Base-by-base conservation (phyloP, 1,140 invertebrate genomes). In the Drosophila insularis region DNA sequence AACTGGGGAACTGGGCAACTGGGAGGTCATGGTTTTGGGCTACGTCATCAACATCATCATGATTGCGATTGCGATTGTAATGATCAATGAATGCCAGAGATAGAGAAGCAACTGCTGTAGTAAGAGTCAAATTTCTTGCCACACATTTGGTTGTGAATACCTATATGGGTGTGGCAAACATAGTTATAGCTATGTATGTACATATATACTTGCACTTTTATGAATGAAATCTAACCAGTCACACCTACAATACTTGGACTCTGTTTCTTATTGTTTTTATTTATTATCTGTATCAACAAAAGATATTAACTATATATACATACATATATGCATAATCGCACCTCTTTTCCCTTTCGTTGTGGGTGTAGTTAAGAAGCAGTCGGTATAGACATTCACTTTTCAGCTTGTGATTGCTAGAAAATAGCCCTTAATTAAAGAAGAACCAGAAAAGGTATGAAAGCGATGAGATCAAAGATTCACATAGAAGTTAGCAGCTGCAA, bases 201-300 rank as follows among this genome's bases (percentile, higher is more conserved):
- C n/a, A 5, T 6, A 27, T 27, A 5, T 31, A 50, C 71, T 50
- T 50, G 43, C 43, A 50, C 7, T 50, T 63, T 87, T 71, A 86
- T 86, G 81, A 86, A 86, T 86, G 81, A 86, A 86, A 87, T 87
- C 78, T 69, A 54, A 39, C 40, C 73, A 78, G 79, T 78, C 81
- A 68, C 81, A 81, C 82, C 71, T 77, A 75, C 74, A 80, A 40
- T 3, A 43, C 23, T 55, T 40, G 43, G 43, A 21, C 1, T 50
- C 7, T 11, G 17, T 50, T 50, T 50, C 8, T 27, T 46, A 40
- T 31, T 11, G 11, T 21, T 35, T 13, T 39, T 31, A n/a, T 23
- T 68, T 67, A 80, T 82, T 86, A 87, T 86, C 82, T 87, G 71
- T 81, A 81, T 79, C 81, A 87, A 86, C 75, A 86, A 76, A 55